Evolutionary conservation across 2,797 vertebrate species (phyloP).

Genomic region (Acrocephalus scirpaceus): DNA sequence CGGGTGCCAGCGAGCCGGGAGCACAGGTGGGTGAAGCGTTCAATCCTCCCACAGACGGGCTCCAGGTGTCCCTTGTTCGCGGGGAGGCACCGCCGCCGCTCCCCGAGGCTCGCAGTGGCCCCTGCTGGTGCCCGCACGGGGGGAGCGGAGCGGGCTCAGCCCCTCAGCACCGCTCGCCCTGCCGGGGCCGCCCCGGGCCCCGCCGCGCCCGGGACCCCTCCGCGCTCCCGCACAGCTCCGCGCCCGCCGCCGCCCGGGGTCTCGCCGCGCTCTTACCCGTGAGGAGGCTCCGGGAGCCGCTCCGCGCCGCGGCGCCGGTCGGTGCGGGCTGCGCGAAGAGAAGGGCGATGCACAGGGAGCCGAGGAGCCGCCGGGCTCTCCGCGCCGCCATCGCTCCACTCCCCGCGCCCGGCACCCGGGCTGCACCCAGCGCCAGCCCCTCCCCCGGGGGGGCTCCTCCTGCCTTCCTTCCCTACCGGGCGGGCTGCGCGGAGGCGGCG

Average conservation of each 20-base stretch:
- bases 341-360: slow-evolving; percentile 52
- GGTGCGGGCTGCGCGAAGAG: slow-evolving; percentile 1
- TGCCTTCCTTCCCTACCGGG: not conserved
- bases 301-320: slow-evolving; percentile 40
- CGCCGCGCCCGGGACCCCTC: not conserved
- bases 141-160: not conserved
- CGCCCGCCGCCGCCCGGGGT: not conserved
- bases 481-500: not conserved
- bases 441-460: slow-evolving; percentile 1
- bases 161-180: not conserved
- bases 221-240: not conserved
- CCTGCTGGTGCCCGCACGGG: not conserved
- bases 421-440: not conserved
- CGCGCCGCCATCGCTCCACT: slow-evolving; percentile 68
- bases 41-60: not conserved
- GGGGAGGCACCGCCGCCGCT: not conserved
- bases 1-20: not conserved
- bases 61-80: not conserved
- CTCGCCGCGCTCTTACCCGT: slow-evolving; percentile 52
- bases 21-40: not conserved
- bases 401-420: slow-evolving; percentile 32
- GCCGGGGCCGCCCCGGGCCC: not conserved
- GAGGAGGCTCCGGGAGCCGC: slow-evolving; percentile 47
- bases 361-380: slow-evolving; percentile 46
- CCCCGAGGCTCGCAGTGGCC: not conserved